Conservation (phyloP, 1,140 invertebrate genomes). For the Caenorhabditis remanei region DNA sequence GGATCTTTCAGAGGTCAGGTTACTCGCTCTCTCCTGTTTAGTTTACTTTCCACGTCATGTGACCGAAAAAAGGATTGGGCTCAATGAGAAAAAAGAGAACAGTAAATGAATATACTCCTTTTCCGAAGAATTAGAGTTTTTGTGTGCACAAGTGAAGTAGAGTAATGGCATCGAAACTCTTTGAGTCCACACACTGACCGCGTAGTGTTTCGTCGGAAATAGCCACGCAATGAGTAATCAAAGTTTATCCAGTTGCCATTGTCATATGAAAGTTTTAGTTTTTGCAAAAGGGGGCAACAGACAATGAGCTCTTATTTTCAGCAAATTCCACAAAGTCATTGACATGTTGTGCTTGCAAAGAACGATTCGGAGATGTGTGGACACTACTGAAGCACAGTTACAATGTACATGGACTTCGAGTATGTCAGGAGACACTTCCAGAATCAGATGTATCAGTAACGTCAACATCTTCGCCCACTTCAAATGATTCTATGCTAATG, state of each 20-base stretch:
- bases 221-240: slow-evolving; percentile 47
- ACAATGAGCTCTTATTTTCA: slow-evolving; percentile 5
- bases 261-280: background rate
- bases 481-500: slow-evolving; percentile 53
- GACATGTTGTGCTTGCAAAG: slow-evolving; percentile 75
- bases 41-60: slow-evolving; percentile 37
- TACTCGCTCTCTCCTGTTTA: background rate
- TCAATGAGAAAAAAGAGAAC: slow-evolving; percentile 26
- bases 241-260: slow-evolving; percentile 37
- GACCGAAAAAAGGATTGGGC: slow-evolving; percentile 16
- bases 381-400: slow-evolving; percentile 74
- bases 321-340: slow-evolving; percentile 33
- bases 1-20: slow-evolving; percentile 22
- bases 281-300: background rate
- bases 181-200: slow-evolving; percentile 48
- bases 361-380: slow-evolving; percentile 74
- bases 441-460: slow-evolving; percentile 49
- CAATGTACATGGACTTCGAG: slow-evolving; percentile 71
- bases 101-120: background rate
- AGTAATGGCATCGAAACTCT: slow-evolving; percentile 16
- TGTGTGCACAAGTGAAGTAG: slow-evolving; percentile 24
- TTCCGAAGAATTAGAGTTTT: slow-evolving; percentile 40
- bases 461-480: slow-evolving; percentile 61
- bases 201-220: slow-evolving; percentile 20
- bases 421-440: slow-evolving; percentile 61